phyloP scores from a whole-genome alignment of 1,140 invertebrate genomes.

The Andrena cerasifolii region DNA sequence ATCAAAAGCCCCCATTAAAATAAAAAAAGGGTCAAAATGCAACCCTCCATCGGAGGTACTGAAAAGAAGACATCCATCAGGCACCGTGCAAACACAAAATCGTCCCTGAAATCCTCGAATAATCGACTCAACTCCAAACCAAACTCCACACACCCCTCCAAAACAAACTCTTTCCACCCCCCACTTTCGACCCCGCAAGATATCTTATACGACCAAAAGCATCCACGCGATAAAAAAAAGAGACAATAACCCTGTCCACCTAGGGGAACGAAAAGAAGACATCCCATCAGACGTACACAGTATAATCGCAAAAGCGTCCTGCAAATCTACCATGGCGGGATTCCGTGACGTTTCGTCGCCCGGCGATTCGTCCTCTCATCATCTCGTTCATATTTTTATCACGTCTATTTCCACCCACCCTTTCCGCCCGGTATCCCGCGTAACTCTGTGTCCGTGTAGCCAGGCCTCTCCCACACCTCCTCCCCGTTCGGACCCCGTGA shows the following conservation, averaged over 20 bases:
- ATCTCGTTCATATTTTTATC: constrained; percentile 63
- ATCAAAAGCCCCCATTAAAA: too few species aligned
- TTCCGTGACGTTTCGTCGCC: constrained; percentile 26
- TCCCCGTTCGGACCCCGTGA: too few species aligned
- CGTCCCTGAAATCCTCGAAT: too few species aligned
- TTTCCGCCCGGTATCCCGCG: constrained; percentile 32
- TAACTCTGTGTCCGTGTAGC: not conserved
- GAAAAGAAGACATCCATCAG: too few species aligned
- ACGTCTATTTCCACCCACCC: constrained; percentile 61
- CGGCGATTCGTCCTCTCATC: constrained; percentile 26
- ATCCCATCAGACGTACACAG: constrained; percentile 8
- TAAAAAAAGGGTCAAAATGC: too few species aligned
- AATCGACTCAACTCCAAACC: too few species aligned
- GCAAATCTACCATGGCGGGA: constrained; percentile 7
- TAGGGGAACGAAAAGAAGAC: not conserved
- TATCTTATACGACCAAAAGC: too few species aligned
- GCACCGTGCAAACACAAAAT: too few species aligned
- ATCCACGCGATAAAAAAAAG: not conserved
- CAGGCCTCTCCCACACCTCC: not conserved
- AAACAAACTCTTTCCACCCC: too few species aligned
- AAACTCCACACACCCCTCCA: too few species aligned
- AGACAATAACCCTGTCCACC: not conserved
- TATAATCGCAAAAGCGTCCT: not conserved
- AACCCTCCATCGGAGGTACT: too few species aligned
- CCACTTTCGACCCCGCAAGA: too few species aligned